Conservation (phyloP, 1,140 invertebrate species). For the Globodera ellingtonae region DNA sequence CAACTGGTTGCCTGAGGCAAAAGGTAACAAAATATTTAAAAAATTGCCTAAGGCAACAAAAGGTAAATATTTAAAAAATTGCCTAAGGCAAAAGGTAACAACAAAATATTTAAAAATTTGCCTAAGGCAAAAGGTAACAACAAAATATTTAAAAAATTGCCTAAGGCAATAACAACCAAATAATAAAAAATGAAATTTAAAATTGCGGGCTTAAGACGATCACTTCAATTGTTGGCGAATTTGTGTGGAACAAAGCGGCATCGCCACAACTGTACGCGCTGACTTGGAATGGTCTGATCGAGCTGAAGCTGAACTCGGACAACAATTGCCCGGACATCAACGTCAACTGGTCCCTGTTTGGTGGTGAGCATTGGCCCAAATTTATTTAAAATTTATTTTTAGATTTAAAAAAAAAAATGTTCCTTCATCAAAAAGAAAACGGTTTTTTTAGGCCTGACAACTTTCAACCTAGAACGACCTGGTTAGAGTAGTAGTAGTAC, state of each 20-base stretch:
- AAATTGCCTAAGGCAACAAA: conserved; percentile 12
- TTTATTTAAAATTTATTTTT: too few species aligned
- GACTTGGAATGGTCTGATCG: conserved; percentile 62
- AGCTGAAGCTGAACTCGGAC: conserved; percentile 44
- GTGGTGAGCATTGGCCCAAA: conserved; percentile 32
- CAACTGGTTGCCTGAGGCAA: conserved; percentile 12
- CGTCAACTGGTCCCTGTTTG: conserved; percentile 61
- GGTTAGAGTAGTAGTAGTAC: too few species aligned
- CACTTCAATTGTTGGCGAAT: conserved; percentile 64
- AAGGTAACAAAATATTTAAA: neutral
- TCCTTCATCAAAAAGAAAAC: too few species aligned
- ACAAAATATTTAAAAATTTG: neutral
- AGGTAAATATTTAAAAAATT: neutral
- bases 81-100: too few species aligned
- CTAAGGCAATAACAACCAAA: too few species aligned
- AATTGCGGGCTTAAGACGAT: conserved; percentile 50
- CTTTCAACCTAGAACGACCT: too few species aligned
- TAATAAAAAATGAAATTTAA: too few species aligned
- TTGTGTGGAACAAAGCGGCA: conserved; percentile 57
- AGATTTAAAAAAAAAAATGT: too few species aligned
- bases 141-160: too few species aligned
- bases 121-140: conserved; percentile 15
- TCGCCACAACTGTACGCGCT: conserved; percentile 62
- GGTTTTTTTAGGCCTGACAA: neutral
- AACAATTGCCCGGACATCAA: conserved; percentile 58